Conservation (phyloP, 2,797 vertebrate genomes). For the Cyprinodon diabolis region DNA sequence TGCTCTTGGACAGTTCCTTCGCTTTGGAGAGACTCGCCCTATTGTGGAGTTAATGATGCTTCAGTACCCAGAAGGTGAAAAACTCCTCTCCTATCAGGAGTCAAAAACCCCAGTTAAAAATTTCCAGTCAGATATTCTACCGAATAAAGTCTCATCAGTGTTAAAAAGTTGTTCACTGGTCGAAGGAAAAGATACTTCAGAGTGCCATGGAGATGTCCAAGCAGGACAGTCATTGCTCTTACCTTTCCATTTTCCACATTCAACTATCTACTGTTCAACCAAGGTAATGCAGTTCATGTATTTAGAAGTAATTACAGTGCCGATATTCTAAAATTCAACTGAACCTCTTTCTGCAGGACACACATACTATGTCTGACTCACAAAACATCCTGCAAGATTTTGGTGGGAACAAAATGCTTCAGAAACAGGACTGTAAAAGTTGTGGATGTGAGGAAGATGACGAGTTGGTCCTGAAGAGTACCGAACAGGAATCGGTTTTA, state of each 20-base stretch:
- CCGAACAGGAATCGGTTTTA: not conserved
- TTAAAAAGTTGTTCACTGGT: accelerated
- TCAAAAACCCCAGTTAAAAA: constrained; percentile 1
- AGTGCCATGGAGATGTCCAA: constrained; percentile 84
- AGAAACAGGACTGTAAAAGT: constrained; percentile 66
- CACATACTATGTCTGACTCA: constrained; percentile 43
- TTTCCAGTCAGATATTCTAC: constrained; percentile 75
- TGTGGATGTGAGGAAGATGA: constrained; percentile 2
- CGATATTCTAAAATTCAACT: not conserved
- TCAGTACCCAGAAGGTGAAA: constrained; percentile 69
- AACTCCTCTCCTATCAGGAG: constrained; percentile 3
- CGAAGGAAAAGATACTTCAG: constrained; percentile 32
- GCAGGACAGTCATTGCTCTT: constrained; percentile 66
- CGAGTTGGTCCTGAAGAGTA: not conserved
- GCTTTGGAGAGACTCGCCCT: constrained; percentile 93
- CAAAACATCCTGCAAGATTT: constrained; percentile 59
- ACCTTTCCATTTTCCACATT: constrained; percentile 50
- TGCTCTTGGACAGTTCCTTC: constrained; percentile 90
- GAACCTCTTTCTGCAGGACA: constrained; percentile 22
- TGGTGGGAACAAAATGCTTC: constrained; percentile 63
- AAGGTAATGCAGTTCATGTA: constrained; percentile 62
- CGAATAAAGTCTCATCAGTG: constrained; percentile 50
- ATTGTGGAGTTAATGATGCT: constrained; percentile 90
- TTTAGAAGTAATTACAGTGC: not conserved
- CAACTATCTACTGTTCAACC: constrained; percentile 18